Conservation (phyloP, 1,140 invertebrate genomes). For the Zaprionus ghesquierei region DNA sequence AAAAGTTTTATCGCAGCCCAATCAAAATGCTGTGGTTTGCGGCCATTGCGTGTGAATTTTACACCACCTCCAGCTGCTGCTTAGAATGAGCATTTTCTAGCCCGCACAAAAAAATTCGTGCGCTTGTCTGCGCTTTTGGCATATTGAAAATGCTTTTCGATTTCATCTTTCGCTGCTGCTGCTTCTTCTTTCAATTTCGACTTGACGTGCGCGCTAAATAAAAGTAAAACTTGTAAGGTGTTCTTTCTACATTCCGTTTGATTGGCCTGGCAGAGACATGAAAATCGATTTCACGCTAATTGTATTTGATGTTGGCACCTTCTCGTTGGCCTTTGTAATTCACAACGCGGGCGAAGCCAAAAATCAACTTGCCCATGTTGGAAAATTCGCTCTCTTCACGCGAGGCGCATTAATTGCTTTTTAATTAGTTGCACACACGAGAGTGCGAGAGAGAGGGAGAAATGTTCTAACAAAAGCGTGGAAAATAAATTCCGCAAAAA, state of each 20-base stretch:
- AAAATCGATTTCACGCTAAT: conserved; percentile 67
- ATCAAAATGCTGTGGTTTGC: conserved; percentile 67
- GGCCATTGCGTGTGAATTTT: conserved; percentile 45
- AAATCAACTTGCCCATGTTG: conserved; percentile 17
- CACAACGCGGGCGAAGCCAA: conserved; percentile 11
- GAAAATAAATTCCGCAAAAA: background rate
- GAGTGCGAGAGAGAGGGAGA: background rate
- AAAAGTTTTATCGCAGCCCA: conserved; percentile 69
- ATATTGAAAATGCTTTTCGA: conserved; percentile 35
- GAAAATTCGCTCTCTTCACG: conserved; percentile 25
- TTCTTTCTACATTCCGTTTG: conserved; percentile 36
- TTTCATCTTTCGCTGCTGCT: too few relatives aligned
- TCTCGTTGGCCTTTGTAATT: conserved; percentile 19
- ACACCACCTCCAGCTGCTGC: conserved; percentile 28
- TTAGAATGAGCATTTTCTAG: conserved; percentile 59
- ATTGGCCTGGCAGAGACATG: conserved; percentile 49
- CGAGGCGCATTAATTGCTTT: conserved; percentile 54
- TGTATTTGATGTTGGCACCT: conserved; percentile 48
- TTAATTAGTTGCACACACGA: conserved; percentile 53
- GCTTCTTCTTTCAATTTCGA: background rate
- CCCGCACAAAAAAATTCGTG: conserved; percentile 25
- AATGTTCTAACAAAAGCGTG: background rate
- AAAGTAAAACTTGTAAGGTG: conserved; percentile 39
- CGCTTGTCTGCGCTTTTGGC: conserved; percentile 17
- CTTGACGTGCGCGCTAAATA: conserved; percentile 25